Evolutionary conservation across 2,113 vertebrate genomes (phyloP), one percentile per base, ranked within the genome.

Genomic region (Eptesicus fuscus): DNA sequence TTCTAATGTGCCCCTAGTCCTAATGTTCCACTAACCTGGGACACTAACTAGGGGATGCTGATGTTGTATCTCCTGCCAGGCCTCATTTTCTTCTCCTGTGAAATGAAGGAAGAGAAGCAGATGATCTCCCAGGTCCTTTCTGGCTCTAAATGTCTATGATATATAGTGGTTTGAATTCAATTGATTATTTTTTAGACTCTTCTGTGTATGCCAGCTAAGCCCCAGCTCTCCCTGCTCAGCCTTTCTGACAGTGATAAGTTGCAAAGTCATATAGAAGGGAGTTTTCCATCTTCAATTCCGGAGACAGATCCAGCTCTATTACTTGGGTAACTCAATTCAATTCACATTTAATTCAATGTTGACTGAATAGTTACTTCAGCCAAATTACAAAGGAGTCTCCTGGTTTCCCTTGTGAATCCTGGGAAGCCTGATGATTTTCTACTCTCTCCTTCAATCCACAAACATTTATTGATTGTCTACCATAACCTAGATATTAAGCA

Each of bases 181-280:
- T 96, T 97, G 96, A 97, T 97, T 97, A 96, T 95, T 96, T 91
- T 79, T 89, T 89, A 91, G 96, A 37, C 92, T 95, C 92, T 93
- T 88, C 5, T 0, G 30, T 40, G 88, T 63, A 73, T 61, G 90
- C 91, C 13, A 0, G 94, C 90, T 85, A 74, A 94, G 85, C 90
- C 90, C 92, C 16, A 30, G 78, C 88, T 90, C 82, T 95, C 80
- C 20, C 63, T 3, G 67, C 73, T 51, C 88, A 86, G 88, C 49
- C 80, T 92, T 93, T 93, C 93, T 97, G 97, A 97, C 97, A 97
- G 94, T 97, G 97, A 97, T 96, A 96, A 97, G 97, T 97, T 96
- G 91, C 94, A 94, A 96, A 97, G 94, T 95, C 94, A 97, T 96
- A 91, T 35, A 91, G 96, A 94, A 96, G 94, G 94, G 96, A 97